Evolutionary conservation across 2,113 vertebrate species (phyloP).

Genomic region (Scatophagus argus): DNA sequence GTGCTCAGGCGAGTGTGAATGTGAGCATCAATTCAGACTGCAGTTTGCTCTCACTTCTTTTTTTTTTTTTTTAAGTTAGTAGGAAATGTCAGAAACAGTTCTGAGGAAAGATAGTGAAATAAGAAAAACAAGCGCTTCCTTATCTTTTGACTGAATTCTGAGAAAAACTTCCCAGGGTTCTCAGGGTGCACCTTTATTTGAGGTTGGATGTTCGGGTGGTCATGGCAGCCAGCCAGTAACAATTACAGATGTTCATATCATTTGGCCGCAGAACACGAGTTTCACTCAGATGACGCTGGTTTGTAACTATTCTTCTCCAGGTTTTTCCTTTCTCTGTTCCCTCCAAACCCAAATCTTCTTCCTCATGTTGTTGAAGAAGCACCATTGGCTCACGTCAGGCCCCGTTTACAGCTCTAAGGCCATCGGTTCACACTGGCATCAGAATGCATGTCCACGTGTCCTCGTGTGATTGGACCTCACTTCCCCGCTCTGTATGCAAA

Average conservation of each 20-base stretch:
- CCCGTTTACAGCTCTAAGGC: too few species aligned
- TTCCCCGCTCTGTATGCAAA: too few species aligned
- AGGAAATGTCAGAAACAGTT: neutral
- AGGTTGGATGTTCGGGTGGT: constrained; percentile 1
- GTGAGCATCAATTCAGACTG: neutral
- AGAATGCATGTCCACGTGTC: too few species aligned
- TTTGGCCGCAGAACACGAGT: constrained; percentile 21
- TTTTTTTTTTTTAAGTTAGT: neutral
- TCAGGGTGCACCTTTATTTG: neutral
- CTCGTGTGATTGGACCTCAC: too few species aligned
- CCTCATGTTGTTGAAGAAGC: constrained; percentile 6
- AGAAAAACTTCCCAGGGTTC: neutral
- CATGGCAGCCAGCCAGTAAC: constrained; percentile 4
- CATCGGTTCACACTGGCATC: too few species aligned
- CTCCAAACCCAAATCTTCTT: too few species aligned
- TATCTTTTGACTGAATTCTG: neutral
- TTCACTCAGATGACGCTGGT: constrained; percentile 5
- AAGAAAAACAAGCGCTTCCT: neutral
- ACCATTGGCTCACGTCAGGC: constrained; percentile 8
- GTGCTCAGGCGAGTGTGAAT: neutral
- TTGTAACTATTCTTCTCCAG: constrained; percentile 14
- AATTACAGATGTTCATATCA: constrained; percentile 23
- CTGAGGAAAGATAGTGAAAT: neutral
- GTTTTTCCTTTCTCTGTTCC: constrained; percentile 6
- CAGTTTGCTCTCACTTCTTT: neutral